These are phyloP conservation scores for Caenorhabditis auriculariae DNA, from an alignment of 2,888 invertebrate species.

Conservation along the genomic window DNA sequence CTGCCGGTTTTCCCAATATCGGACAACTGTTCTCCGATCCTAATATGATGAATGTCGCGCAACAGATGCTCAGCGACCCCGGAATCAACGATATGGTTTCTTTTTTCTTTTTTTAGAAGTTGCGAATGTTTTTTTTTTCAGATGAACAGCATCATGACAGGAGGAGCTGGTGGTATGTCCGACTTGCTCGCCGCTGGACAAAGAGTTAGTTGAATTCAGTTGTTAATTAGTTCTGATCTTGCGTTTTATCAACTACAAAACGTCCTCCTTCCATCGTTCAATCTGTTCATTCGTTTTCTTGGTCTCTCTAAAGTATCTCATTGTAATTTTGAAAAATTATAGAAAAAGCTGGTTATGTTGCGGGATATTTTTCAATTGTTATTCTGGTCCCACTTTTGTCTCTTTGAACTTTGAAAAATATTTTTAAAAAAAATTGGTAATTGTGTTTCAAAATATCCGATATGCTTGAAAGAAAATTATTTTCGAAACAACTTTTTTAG, in stretches of 20 bases:
- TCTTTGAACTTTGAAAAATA: background rate
- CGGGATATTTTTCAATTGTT: too few species aligned
- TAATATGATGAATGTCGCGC: slow-evolving; percentile 72
- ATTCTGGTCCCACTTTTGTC: background rate
- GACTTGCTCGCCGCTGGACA: slow-evolving; percentile 37
- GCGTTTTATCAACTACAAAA: too few species aligned
- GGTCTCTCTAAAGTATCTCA: too few species aligned
- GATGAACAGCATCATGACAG: slow-evolving; percentile 17
- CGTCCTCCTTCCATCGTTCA: too few species aligned
- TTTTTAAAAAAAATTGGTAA: slow-evolving; percentile 4
- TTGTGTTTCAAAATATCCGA: background rate
- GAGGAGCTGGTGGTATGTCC: slow-evolving; percentile 22
- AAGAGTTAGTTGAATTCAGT: slow-evolving; percentile 25
- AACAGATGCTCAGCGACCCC: slow-evolving; percentile 71
- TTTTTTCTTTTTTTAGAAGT: background rate
- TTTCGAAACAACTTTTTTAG: slow-evolving; percentile 19
- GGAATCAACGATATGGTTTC: slow-evolving; percentile 75
- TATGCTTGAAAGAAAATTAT: background rate
- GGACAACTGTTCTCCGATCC: slow-evolving; percentile 76
- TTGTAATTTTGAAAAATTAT: too few species aligned
- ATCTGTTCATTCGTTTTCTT: too few species aligned
- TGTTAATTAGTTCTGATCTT: too few species aligned
- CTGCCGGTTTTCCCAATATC: slow-evolving; percentile 45
- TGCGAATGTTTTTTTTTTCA: slow-evolving; percentile 2
- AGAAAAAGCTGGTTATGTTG: too few species aligned